These are phyloP conservation scores for Drosophila neotestacea DNA, from an alignment of 2,888 invertebrate species.

Conservation along the genomic window DNA sequence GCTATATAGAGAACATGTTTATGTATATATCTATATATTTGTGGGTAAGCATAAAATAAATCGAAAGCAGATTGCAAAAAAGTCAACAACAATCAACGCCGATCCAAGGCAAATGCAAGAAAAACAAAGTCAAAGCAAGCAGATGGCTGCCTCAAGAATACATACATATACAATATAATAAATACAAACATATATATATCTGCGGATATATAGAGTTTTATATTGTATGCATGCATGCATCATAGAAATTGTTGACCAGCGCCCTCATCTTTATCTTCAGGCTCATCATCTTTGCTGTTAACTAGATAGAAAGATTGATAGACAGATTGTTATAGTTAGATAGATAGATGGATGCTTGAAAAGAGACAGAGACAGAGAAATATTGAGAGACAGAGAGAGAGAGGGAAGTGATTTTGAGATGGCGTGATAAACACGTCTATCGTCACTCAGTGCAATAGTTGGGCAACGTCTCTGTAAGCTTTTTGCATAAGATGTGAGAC, in stretches of 20 bases:
- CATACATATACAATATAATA: conserved; percentile 6
- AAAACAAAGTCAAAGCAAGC: conserved; percentile 9
- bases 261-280: conserved; percentile 25
- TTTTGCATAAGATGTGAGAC: conserved; percentile 9
- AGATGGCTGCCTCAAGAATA: conserved; percentile 25
- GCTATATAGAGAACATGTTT: background rate
- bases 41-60: conserved; percentile 60
- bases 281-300: conserved; percentile 43
- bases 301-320: conserved; percentile 64
- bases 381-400: background rate
- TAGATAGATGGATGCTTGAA: conserved; percentile 32
- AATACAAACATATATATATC: background rate
- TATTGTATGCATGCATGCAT: conserved; percentile 39
- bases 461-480: conserved; percentile 1
- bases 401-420: conserved; percentile 28
- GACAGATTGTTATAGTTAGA: conserved; percentile 56
- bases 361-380: background rate
- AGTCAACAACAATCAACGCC: conserved; percentile 73
- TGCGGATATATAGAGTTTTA: background rate
- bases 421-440: conserved; percentile 47
- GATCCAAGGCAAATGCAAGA: conserved; percentile 22
- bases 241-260: conserved; percentile 44
- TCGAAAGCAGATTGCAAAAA: conserved; percentile 77
- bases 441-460: conserved; percentile 15
- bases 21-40: background rate